phyloP scores from a whole-genome alignment of 2,888 invertebrate species.

The Hypselothyrea guttata region DNA sequence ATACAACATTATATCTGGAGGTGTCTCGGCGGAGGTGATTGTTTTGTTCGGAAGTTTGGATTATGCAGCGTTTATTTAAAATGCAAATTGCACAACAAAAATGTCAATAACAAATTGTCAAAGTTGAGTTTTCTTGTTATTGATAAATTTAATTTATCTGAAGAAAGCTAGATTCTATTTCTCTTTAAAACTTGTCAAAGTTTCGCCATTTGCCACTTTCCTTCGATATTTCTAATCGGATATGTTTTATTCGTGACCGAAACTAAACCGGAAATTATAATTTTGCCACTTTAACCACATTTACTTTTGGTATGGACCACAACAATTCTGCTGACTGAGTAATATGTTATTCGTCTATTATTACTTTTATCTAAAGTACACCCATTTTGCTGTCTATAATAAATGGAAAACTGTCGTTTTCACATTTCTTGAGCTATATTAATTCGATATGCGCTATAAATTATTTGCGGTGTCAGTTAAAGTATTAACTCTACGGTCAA shows the following conservation, averaged over 20 bases:
- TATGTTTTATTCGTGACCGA: slow-evolving; percentile 24
- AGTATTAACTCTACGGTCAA: too few relatives aligned
- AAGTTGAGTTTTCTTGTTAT: too few relatives aligned
- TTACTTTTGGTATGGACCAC: slow-evolving; percentile 13
- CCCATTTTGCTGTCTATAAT: neutral
- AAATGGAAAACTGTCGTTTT: too few relatives aligned
- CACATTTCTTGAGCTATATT: too few relatives aligned
- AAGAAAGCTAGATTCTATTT: too few relatives aligned
- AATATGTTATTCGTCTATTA: slow-evolving; percentile 56
- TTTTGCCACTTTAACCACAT: slow-evolving; percentile 1
- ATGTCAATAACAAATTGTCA: too few relatives aligned
- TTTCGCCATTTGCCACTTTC: slow-evolving; percentile 55
- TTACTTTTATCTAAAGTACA: slow-evolving; percentile 30
- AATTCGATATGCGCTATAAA: too few relatives aligned
- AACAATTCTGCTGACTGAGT: slow-evolving; percentile 32
- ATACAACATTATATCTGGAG: slow-evolving; percentile 14
- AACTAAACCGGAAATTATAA: slow-evolving; percentile 20
- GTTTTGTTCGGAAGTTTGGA: slow-evolving; percentile 36
- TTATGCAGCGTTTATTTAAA: slow-evolving; percentile 26
- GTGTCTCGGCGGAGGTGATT: slow-evolving; percentile 46
- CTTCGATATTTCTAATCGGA: slow-evolving; percentile 60
- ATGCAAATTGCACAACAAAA: too few relatives aligned
- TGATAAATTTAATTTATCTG: too few relatives aligned
- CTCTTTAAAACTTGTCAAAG: too few relatives aligned
- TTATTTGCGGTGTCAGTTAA: too few relatives aligned